Evolutionary conservation across 2,797 vertebrate genomes (phyloP).

Genomic region (Scolopax rusticola): DNA sequence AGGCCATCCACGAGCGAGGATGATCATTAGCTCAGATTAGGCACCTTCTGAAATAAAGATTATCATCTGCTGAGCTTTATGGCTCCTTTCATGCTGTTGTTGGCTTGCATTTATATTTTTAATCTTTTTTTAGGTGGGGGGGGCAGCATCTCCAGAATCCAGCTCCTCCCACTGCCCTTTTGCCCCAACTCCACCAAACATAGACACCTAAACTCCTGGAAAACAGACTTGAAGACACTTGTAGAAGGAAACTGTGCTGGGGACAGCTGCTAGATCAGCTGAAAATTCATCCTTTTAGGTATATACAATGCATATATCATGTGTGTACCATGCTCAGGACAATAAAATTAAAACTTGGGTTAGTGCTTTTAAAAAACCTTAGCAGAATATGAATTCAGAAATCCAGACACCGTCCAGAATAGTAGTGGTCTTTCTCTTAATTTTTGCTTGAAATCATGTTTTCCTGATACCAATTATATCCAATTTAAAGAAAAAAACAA

Average conservation of each 20-base stretch:
- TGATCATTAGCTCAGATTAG: background rate
- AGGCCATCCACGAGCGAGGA: background rate
- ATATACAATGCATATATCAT: accelerated
- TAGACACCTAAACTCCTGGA: background rate
- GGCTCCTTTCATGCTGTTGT: background rate
- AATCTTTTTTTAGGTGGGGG: too few species aligned
- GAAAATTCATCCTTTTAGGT: background rate
- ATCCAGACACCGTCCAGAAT: background rate
- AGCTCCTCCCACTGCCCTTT: background rate
- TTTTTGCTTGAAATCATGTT: background rate
- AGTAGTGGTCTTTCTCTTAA: background rate
- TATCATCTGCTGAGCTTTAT: accelerated
- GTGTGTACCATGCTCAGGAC: accelerated
- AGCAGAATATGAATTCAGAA: background rate
- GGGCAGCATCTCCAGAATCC: background rate
- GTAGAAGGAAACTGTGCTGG: background rate
- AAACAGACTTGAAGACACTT: too few species aligned
- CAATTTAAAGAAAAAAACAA: background rate
- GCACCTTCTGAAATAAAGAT: background rate
- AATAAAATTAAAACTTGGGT: too few species aligned
- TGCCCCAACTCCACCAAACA: background rate
- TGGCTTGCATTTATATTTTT: background rate
- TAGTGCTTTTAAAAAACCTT: too few species aligned
- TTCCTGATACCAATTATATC: background rate
- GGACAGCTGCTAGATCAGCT: background rate